phyloP scores from a whole-genome alignment of 2,888 invertebrate species.

The Trileptium ribeirensis region DNA sequence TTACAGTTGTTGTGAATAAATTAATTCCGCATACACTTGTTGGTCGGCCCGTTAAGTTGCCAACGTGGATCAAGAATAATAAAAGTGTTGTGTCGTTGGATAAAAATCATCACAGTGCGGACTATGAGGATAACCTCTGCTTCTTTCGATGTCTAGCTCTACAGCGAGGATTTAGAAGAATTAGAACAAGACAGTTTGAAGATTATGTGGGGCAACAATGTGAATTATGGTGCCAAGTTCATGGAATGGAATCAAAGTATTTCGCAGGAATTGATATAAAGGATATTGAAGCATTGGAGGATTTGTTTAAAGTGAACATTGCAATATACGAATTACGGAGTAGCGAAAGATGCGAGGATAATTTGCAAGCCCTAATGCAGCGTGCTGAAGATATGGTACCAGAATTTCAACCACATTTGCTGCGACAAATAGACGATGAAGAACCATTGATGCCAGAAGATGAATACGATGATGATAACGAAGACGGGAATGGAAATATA shows the following conservation, averaged over 20 bases:
- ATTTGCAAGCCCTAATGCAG: not conserved
- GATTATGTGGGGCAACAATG: not conserved
- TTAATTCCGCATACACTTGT: not conserved
- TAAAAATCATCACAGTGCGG: not conserved
- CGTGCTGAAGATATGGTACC: not conserved
- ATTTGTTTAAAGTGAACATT: not conserved
- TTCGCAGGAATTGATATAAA: not conserved
- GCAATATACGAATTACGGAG: not conserved
- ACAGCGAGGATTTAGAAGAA: not conserved
- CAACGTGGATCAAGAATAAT: not conserved
- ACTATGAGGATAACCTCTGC: not conserved
- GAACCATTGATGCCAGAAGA: not conserved
- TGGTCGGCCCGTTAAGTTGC: constrained; percentile 7
- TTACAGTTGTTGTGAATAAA: not conserved
- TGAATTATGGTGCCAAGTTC: not conserved
- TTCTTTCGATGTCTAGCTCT: constrained; percentile 2
- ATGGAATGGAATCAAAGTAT: not conserved
- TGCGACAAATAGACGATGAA: not conserved
- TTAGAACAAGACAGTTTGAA: not conserved
- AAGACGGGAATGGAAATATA: not conserved
- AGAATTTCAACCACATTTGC: not conserved
- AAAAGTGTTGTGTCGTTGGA: not conserved
- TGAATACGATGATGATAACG: not conserved
- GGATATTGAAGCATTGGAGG: not conserved
- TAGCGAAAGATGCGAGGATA: not conserved